Evolutionary conservation across 64 coral and sea anemone species (phyloP).

Genomic region (Dendrophyllia cribrosa): DNA sequence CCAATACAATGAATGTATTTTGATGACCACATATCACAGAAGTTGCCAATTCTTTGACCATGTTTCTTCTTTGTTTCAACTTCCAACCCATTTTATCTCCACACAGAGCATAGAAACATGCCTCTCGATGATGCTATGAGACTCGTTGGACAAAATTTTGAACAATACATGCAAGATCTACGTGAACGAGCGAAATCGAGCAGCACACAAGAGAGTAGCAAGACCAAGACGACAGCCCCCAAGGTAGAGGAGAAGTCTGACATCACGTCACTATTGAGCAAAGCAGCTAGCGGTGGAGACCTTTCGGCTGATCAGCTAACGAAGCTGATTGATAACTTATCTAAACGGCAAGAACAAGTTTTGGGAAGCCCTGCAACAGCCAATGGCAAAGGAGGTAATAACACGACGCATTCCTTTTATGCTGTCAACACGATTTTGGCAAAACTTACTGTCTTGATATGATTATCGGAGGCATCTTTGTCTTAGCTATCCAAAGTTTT

Average conservation of each 20-base stretch:
- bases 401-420: slow-evolving; percentile 6
- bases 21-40: background rate
- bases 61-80: slow-evolving; percentile 30
- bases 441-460: background rate
- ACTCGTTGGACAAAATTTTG: slow-evolving; percentile 99
- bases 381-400: slow-evolving; percentile 88
- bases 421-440: background rate
- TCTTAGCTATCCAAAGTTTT: background rate
- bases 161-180: slow-evolving; percentile 99
- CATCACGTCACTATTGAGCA: slow-evolving; percentile 67
- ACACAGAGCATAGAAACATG: slow-evolving; percentile 99
- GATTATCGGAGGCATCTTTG: background rate
- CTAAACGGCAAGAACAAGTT: slow-evolving; percentile 86
- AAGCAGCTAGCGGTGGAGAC: slow-evolving; percentile 75
- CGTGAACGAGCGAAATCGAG: slow-evolving; percentile 77
- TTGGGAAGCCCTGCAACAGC: slow-evolving; percentile 37
- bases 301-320: slow-evolving; percentile 88
- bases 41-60: background rate
- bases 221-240: slow-evolving; percentile 8
- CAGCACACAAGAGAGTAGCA: slow-evolving; percentile 1
- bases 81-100: slow-evolving; percentile 92
- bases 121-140: slow-evolving; percentile 98
- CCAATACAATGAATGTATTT: too few species aligned
- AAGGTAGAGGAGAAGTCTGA: slow-evolving; percentile 52
- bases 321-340: slow-evolving; percentile 87